phyloP scores from a whole-genome alignment of 1,140 invertebrate genomes.

The Leptinotarsa defecta region DNA sequence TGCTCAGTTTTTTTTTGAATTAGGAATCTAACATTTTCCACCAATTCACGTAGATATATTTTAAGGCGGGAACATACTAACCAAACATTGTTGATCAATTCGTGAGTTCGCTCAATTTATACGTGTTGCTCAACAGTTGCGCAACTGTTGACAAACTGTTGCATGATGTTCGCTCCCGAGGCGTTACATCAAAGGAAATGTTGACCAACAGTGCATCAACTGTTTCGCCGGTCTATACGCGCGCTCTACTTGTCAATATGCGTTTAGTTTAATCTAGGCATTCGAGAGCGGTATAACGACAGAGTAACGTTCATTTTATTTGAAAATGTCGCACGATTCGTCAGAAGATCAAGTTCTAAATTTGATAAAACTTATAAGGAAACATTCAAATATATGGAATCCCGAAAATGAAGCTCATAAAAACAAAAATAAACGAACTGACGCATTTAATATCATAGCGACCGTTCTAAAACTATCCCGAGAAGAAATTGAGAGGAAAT shows the following conservation, averaged over 20 bases:
- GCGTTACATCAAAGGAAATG: constrained; percentile 2
- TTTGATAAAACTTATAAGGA: not conserved
- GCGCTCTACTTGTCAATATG: too few species aligned
- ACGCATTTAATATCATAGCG: constrained; percentile 14
- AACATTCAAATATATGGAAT: constrained; percentile 11
- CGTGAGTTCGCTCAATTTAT: constrained; percentile 15
- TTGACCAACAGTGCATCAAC: constrained; percentile 10
- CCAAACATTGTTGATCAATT: not conserved
- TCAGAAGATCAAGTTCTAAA: constrained; percentile 12
- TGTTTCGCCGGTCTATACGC: not conserved
- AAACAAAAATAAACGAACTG: constrained; percentile 19
- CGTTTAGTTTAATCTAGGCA: too few species aligned
- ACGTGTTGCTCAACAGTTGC: constrained; percentile 11
- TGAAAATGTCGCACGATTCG: constrained; percentile 11
- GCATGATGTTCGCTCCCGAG: not conserved
- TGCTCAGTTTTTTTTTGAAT: too few species aligned
- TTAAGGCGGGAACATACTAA: too few species aligned
- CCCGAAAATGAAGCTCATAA: constrained; percentile 13
- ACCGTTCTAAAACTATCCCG: constrained; percentile 5
- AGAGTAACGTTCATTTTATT: too few species aligned
- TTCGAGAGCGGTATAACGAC: too few species aligned
- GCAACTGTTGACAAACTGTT: not conserved
- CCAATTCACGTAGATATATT: too few species aligned
- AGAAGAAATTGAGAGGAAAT: constrained; percentile 16
- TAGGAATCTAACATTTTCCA: too few species aligned